A percentile compares a stretch with the other conserved stretches of the same genome.
phyloP scores from a whole-genome alignment of 2,113 vertebrate genomes.

The Tenebrosternarchus preto region DNA sequence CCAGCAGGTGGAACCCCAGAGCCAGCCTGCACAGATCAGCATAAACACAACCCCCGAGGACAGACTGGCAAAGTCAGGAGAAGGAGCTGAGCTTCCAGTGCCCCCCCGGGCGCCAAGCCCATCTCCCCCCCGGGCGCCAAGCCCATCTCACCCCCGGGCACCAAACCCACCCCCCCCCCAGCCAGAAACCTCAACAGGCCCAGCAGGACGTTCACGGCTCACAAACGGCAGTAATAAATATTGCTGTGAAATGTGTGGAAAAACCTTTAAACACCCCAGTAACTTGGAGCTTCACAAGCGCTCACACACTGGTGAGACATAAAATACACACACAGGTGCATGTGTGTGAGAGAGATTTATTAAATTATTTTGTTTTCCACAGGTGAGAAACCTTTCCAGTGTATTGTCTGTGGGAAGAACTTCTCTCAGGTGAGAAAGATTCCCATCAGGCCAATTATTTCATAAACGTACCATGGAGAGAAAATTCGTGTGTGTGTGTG shows the following conservation, averaged over 20 bases:
- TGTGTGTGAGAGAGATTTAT: no score
- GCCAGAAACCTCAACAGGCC: conserved; percentile 48
- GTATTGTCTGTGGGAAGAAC: conserved; percentile 94
- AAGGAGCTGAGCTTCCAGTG: conserved; percentile 45
- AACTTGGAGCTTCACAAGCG: conserved; percentile 96
- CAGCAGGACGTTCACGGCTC: conserved; percentile 53
- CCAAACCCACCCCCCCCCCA: conserved; percentile 50
- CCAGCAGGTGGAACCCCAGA: conserved; percentile 42
- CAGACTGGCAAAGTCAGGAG: conserved; percentile 57
- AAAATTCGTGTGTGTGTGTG: conserved; percentile 40
- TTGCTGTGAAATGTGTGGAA: conserved; percentile 87
- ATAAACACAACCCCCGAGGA: conserved; percentile 38
- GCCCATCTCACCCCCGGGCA: no score
- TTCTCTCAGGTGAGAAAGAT: conserved; percentile 89
- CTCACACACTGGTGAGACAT: conserved; percentile 91
- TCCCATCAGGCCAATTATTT: not conserved
- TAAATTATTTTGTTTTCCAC: conserved; percentile 67
- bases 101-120: conserved; percentile 50
- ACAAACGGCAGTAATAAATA: conserved; percentile 78
- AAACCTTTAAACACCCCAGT: conserved; percentile 96
- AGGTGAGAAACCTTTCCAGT: conserved; percentile 99
- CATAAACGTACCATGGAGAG: not conserved
- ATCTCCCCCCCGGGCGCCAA: conserved; percentile 42
- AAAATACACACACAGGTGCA: no score
- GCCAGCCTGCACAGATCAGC: conserved; percentile 41